Percentiles rank a stretch among this genome's conserved stretches.
Conservation (phyloP, 2,888 invertebrate species). For the Invenusta paracnida region DNA sequence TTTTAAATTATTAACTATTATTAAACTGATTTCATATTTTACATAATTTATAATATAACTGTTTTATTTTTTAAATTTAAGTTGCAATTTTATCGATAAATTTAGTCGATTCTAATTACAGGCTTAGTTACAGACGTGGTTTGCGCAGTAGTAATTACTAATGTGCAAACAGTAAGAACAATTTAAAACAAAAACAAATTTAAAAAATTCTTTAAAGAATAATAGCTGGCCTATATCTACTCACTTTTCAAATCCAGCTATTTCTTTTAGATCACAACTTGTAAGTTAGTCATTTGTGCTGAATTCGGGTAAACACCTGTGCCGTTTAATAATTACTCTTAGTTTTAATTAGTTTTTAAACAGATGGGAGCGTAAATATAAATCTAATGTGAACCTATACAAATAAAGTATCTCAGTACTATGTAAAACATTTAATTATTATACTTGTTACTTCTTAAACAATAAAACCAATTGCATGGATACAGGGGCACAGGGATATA, state of each 20-base stretch:
- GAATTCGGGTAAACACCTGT: background rate
- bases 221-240: background rate
- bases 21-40: background rate
- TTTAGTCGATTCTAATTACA: background rate
- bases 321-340: too few species aligned
- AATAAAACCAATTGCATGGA: background rate
- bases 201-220: too few species aligned
- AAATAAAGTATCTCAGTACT: background rate
- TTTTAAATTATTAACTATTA: background rate
- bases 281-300: background rate
- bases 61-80: background rate
- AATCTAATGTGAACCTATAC: too few species aligned
- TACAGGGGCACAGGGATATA: background rate
- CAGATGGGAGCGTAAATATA: too few species aligned
- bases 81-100: background rate
- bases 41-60: background rate
- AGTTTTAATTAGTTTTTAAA: too few species aligned
- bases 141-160: background rate
- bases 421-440: background rate
- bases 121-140: background rate
- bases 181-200: too few species aligned
- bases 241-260: background rate
- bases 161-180: too few species aligned
- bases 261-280: background rate
- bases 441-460: background rate